These are phyloP conservation scores for Plestiodon gilberti DNA, from an alignment of 2,113 vertebrate genomes.

Conservation along the genomic window DNA sequence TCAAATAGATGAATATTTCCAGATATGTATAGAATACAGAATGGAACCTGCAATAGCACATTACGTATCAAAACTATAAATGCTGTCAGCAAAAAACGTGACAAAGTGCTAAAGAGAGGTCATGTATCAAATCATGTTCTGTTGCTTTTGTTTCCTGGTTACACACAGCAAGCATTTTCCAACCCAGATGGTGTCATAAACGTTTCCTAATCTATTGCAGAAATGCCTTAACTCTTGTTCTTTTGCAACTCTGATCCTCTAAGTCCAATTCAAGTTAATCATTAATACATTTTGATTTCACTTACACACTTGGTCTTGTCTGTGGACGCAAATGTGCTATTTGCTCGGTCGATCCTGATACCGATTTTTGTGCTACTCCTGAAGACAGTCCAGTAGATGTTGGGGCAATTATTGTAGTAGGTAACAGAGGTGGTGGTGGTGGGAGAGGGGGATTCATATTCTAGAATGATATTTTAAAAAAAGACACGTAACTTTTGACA, in stretches of 20 bases:
- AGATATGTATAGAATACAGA: constrained; percentile 23
- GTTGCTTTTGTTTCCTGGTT: constrained; percentile 23
- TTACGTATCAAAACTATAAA: constrained; percentile 10
- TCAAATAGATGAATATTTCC: constrained; percentile 3
- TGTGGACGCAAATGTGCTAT: constrained; percentile 79
- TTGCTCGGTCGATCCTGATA: constrained; percentile 84
- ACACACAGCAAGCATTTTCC: neutral
- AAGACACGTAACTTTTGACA: neutral
- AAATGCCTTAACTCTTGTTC: neutral
- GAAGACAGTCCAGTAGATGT: constrained; percentile 74
- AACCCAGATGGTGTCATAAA: constrained; percentile 7
- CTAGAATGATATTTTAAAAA: constrained; percentile 61
- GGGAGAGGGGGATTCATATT: constrained; percentile 83
- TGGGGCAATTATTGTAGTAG: constrained; percentile 79
- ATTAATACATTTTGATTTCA: constrained; percentile 42
- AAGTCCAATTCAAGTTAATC: neutral
- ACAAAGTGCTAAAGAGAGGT: neutral
- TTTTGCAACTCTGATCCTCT: neutral
- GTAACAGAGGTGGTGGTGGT: constrained; percentile 86
- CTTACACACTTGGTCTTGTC: constrained; percentile 95
- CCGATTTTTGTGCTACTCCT: constrained; percentile 81
- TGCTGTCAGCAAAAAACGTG: neutral
- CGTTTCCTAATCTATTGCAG: neutral
- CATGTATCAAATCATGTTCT: neutral
- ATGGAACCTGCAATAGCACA: constrained; percentile 13